Percentiles rank a stretch among this genome's conserved stretches.
phyloP scores from a whole-genome alignment of 2,888 invertebrate genomes.

The Luperina nickerlii region DNA sequence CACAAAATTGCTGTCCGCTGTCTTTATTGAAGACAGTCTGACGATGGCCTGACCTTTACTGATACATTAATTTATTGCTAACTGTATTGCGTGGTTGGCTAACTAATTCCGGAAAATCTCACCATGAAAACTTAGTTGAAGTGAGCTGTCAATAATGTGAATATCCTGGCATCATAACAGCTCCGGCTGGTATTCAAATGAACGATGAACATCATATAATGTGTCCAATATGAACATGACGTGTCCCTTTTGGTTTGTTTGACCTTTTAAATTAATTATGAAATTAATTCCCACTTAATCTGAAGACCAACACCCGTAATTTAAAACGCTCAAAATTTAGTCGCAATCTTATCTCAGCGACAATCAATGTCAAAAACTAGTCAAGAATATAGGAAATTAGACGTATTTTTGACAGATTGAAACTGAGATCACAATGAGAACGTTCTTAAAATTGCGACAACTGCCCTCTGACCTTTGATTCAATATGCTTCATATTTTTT shows the following conservation, averaged over 20 bases:
- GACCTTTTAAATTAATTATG: too few relatives aligned
- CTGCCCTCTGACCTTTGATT: not conserved
- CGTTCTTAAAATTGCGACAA: too few relatives aligned
- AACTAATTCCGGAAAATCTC: not conserved
- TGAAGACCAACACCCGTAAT: too few relatives aligned
- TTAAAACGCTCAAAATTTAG: too few relatives aligned
- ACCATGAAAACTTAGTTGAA: too few relatives aligned
- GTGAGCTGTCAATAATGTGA: too few relatives aligned
- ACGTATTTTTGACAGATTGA: too few relatives aligned
- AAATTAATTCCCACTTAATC: not conserved
- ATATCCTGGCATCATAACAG: too few relatives aligned
- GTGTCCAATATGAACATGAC: not conserved
- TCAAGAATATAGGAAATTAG: too few relatives aligned
- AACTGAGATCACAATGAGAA: too few relatives aligned
- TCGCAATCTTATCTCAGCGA: too few relatives aligned
- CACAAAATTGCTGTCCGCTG: not conserved
- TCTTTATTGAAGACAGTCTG: not conserved
- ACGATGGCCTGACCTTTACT: conserved; percentile 15
- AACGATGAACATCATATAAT: not conserved
- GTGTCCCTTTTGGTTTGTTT: not conserved
- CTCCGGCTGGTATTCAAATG: not conserved
- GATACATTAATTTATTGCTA: conserved; percentile 17
- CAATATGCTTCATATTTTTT: not conserved
- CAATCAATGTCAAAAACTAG: too few relatives aligned
- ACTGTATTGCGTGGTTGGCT: conserved; percentile 7